Evolutionary conservation across 1,140 invertebrate species (phyloP).

Genomic region (Scaptomyza montana): DNA sequence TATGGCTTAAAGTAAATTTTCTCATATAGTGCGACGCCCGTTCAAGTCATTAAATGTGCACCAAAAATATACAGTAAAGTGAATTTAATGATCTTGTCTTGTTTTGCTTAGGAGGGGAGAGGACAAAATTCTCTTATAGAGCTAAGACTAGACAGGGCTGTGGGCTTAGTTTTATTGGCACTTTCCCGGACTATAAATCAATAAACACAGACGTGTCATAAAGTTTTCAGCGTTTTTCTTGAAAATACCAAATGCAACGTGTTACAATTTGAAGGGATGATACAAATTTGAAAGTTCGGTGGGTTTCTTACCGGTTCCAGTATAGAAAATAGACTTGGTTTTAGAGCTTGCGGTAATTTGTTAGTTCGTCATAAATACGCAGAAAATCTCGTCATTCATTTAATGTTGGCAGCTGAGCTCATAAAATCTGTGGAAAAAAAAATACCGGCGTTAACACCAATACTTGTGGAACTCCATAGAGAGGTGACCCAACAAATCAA

Average conservation of each 20-base stretch:
- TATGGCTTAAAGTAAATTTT: constrained; percentile 41
- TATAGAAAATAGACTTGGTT: neutral
- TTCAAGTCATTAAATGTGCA: constrained; percentile 58
- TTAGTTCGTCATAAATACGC: constrained; percentile 25
- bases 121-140: neutral
- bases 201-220: constrained; percentile 79
- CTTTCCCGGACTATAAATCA: constrained; percentile 78
- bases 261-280: neutral
- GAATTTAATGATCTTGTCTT: constrained; percentile 55
- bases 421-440: constrained; percentile 11
- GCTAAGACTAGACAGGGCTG: constrained; percentile 20
- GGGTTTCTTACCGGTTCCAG: neutral
- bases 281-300: neutral
- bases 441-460: constrained; percentile 53
- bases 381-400: constrained; percentile 19
- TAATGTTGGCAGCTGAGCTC: constrained; percentile 29
- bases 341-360: constrained; percentile 25
- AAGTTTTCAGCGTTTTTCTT: constrained; percentile 62
- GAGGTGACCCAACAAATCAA: constrained; percentile 57
- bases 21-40: neutral
- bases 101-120: neutral
- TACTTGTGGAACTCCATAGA: constrained; percentile 15
- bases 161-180: constrained; percentile 68
- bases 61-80: constrained; percentile 70
- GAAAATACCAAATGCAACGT: constrained; percentile 2